Conservation (phyloP, 2,888 invertebrate genomes). For the Ornithoptera alexandrae region DNA sequence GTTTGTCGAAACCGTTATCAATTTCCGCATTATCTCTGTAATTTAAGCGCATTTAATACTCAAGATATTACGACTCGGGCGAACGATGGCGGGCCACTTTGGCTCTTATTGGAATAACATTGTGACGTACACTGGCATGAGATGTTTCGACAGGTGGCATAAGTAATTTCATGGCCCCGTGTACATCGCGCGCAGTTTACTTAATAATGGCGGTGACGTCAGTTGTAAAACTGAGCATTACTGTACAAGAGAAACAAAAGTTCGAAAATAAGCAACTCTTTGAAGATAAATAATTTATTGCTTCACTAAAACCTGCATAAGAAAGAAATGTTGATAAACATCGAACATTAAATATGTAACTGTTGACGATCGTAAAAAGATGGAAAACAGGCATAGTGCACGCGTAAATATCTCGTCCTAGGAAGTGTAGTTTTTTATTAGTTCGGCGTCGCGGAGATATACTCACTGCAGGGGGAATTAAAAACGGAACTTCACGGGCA, state of each 20-base stretch:
- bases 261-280: conserved; percentile 75
- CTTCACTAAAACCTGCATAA: conserved; percentile 77
- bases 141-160: conserved; percentile 27
- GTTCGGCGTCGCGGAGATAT: conserved; percentile 56
- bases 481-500: conserved; percentile 65
- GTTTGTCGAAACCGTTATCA: conserved; percentile 60
- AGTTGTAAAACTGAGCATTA: conserved; percentile 53
- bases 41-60: conserved; percentile 47
- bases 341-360: conserved; percentile 80
- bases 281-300: conserved; percentile 79
- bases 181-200: conserved; percentile 45
- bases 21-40: conserved; percentile 46
- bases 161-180: conserved; percentile 20
- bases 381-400: conserved; percentile 70
- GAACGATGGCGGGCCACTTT: conserved; percentile 27
- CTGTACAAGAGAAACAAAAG: conserved; percentile 66
- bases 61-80: conserved; percentile 35
- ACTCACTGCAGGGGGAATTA: conserved; percentile 60
- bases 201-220: conserved; percentile 63
- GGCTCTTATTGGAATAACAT: conserved; percentile 15
- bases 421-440: conserved; percentile 67
- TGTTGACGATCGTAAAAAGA: conserved; percentile 76
- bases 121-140: conserved; percentile 15
- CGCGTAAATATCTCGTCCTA: conserved; percentile 72
- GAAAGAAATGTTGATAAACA: conserved; percentile 81